A percentile compares a stretch with the other conserved stretches of the same genome.
Conservation (phyloP, 1,140 invertebrate species). For the Halesus radiatus region DNA sequence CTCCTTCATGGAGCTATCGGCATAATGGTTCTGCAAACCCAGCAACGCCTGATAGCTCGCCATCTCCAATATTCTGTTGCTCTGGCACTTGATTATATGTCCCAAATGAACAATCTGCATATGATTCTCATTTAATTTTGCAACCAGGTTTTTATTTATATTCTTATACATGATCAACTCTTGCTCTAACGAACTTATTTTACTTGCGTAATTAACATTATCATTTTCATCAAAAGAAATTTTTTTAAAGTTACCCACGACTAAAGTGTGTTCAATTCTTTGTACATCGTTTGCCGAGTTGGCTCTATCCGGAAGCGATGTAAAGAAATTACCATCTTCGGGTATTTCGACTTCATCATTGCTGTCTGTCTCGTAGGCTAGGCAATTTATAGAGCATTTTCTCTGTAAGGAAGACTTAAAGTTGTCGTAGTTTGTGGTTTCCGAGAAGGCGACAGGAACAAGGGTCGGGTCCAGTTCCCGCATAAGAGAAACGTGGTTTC, state of each 20-base stretch:
- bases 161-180: conserved; percentile 28
- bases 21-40: neutral
- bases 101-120: neutral
- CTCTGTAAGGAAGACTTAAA: conserved; percentile 9
- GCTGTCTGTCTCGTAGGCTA: neutral
- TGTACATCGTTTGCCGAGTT: neutral
- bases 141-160: conserved; percentile 20
- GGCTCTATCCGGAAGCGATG: neutral
- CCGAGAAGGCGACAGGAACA: neutral
- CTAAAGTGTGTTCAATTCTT: conserved; percentile 19
- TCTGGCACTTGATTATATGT: neutral
- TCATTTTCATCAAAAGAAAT: neutral
- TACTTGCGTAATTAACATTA: conserved; percentile 4
- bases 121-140: conserved; percentile 28
- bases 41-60: neutral
- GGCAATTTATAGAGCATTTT: neutral
- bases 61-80: conserved; percentile 21
- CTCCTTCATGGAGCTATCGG: conserved; percentile 12
- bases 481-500: conserved; percentile 39
- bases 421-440: conserved; percentile 7
- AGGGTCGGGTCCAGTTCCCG: conserved; percentile 10
- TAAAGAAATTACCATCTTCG: neutral
- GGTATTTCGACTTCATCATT: neutral
- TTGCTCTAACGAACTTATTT: conserved; percentile 19
- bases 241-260: conserved; percentile 1